Conservation (phyloP, 2,888 invertebrate genomes). For the Chesias legatella region DNA sequence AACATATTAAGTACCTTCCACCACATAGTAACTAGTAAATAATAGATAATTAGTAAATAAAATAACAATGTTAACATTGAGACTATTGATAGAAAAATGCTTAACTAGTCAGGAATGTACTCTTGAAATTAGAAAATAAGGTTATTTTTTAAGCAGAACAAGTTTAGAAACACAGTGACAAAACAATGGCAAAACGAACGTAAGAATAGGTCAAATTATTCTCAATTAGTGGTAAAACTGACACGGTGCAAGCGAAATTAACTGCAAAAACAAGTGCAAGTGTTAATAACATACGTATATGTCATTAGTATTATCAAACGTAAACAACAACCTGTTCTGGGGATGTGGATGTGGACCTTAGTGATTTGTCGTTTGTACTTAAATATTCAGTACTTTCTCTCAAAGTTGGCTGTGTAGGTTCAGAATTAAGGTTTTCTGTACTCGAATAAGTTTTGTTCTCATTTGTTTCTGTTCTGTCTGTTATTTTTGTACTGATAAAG, state of each 20-base stretch:
- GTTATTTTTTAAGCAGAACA: background rate
- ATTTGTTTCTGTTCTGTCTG: slow-evolving; percentile 1
- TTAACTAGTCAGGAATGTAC: too few species aligned
- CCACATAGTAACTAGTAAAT: slow-evolving; percentile 6
- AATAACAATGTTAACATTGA: background rate
- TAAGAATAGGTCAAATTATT: too few species aligned
- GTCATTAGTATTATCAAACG: slow-evolving; percentile 29
- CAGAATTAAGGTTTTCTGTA: background rate
- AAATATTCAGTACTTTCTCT: background rate
- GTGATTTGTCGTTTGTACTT: slow-evolving; percentile 17
- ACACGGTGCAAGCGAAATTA: slow-evolving; percentile 8
- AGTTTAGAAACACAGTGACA: too few species aligned
- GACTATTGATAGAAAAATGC: background rate
- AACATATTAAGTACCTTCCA: slow-evolving; percentile 22
- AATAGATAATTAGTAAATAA: slow-evolving; percentile 1
- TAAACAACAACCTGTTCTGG: slow-evolving; percentile 42
- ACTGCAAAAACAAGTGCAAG: slow-evolving; percentile 12
- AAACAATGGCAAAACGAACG: too few species aligned
- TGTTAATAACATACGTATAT: slow-evolving; percentile 17
- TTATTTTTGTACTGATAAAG: background rate
- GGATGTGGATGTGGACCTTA: slow-evolving; percentile 22
- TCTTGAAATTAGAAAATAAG: slow-evolving; percentile 1
- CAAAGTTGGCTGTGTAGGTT: background rate
- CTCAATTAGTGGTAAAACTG: background rate
- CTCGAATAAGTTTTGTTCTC: background rate